These are phyloP conservation scores for Andrena haemorrhoa DNA, from an alignment of 2,888 invertebrate species.

Conservation along the genomic window DNA sequence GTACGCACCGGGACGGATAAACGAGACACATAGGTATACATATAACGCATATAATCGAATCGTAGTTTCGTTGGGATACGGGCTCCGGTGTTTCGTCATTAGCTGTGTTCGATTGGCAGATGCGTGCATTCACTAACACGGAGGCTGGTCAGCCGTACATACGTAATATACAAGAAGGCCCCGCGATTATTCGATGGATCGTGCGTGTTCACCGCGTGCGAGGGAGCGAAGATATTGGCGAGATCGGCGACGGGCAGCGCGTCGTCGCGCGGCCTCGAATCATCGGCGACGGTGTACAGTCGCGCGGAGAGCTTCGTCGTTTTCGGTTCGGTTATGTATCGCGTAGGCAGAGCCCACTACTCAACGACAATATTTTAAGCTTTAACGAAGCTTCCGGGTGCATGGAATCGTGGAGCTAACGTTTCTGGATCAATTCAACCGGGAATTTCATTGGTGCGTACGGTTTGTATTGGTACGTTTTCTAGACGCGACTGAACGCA, in stretches of 20 bases:
- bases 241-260: constrained; percentile 21
- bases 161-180: constrained; percentile 28
- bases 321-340: constrained; percentile 62
- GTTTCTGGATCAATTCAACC: background rate
- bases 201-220: constrained; percentile 13
- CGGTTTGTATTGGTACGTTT: background rate
- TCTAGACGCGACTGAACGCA: no score
- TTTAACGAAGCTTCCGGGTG: constrained; percentile 35
- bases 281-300: constrained; percentile 68
- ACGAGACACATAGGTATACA: constrained; percentile 52
- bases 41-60: constrained; percentile 64
- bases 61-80: constrained; percentile 70
- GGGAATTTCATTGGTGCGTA: background rate
- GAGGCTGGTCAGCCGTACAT: constrained; percentile 21
- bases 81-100: constrained; percentile 71
- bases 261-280: constrained; percentile 71
- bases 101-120: constrained; percentile 64
- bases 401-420: constrained; percentile 20
- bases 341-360: constrained; percentile 10
- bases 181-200: constrained; percentile 19
- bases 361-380: constrained; percentile 58
- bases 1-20: constrained; percentile 69
- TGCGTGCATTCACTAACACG: constrained; percentile 52
- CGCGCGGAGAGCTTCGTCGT: constrained; percentile 70
- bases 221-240: constrained; percentile 23